Base-by-base conservation (phyloP, 2,888 invertebrate genomes). In the Helleia helle region DNA sequence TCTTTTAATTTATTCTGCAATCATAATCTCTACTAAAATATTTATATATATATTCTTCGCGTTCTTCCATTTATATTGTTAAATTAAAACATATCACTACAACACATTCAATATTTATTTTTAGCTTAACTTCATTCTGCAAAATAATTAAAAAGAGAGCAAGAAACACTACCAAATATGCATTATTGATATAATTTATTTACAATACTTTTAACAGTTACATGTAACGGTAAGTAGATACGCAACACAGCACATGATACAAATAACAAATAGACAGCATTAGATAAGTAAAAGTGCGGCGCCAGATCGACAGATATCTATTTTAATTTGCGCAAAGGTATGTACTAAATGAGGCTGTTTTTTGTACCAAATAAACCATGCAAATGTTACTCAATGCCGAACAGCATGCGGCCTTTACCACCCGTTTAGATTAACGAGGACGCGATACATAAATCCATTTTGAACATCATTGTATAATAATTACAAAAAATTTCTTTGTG, bases 251-350 rank as follows among this genome's bases (percentile, higher is more conserved):
- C 73, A 74, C 66, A 62, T 62, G 65, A 61, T 47, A 56, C 56
- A 64, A 62, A 59, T 59, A 62, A 60, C 62, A 53, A 63, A 64
- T 64, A 58, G 59, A 62, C 64, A 22, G 22, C 18, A 38, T 27
- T 22, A 3, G 29, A 65, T 58, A 57, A 74, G 73, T 73, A 75
- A 76, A 79, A 80, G 77, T 74, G 72, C 71, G 69, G 74, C 69
- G 71, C 65, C 61, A 55, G 63, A 71, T 71, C 62, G 68, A 69
- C 65, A 70, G 64, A 59, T 56, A 11, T 17, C 3, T 18, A n/a
- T 7, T 11, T 31, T 8, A n/a, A 11, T 18, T 17, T 7, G 18
- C 13, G 29, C 8, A 11, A 14, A 13, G 3, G 11, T 13, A 4
- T 12, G 3, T 2, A 4, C 3, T 4, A 3, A 13, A 12, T 5